Evolutionary conservation across 2,888 invertebrate species (phyloP).

Genomic region (Notodonta dromedarius): DNA sequence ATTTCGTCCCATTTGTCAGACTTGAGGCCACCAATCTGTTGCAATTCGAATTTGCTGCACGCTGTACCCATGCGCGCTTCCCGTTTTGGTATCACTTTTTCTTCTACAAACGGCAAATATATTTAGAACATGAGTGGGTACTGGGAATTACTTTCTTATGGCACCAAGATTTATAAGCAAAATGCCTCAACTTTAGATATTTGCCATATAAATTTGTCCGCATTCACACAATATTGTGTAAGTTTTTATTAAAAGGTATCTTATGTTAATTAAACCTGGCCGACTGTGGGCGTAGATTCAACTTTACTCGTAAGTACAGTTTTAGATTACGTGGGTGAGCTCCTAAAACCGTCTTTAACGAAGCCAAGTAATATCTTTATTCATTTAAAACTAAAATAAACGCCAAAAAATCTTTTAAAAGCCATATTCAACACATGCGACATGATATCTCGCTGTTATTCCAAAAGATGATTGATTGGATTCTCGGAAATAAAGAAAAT

Average conservation of each 20-base stretch:
- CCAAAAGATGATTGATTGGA: constrained; percentile 29
- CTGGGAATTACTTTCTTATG: background rate
- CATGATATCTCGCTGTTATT: constrained; percentile 8
- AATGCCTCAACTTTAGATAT: background rate
- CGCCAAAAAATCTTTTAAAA: constrained; percentile 4
- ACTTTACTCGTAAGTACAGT: too few relatives aligned
- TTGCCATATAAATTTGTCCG: too few relatives aligned
- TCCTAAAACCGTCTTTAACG: background rate
- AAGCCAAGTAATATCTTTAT: background rate
- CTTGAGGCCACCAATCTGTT: constrained; percentile 69
- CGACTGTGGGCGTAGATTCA: too few relatives aligned
- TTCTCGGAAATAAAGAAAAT: constrained; percentile 22
- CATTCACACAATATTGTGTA: too few relatives aligned
- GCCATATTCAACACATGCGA: constrained; percentile 4
- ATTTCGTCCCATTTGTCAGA: constrained; percentile 84
- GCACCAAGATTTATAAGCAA: background rate
- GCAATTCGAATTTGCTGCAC: constrained; percentile 70
- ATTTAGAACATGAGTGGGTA: constrained; percentile 11
- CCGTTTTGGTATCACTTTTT: constrained; percentile 72
- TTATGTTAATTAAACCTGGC: too few relatives aligned
- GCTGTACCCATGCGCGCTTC: constrained; percentile 77
- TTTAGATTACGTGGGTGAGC: too few relatives aligned
- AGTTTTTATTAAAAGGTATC: too few relatives aligned
- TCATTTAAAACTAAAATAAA: background rate
- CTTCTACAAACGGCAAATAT: constrained; percentile 60